Evolutionary conservation across 2,113 vertebrate species (phyloP).

Genomic region (Probosciger aterrimus): DNA sequence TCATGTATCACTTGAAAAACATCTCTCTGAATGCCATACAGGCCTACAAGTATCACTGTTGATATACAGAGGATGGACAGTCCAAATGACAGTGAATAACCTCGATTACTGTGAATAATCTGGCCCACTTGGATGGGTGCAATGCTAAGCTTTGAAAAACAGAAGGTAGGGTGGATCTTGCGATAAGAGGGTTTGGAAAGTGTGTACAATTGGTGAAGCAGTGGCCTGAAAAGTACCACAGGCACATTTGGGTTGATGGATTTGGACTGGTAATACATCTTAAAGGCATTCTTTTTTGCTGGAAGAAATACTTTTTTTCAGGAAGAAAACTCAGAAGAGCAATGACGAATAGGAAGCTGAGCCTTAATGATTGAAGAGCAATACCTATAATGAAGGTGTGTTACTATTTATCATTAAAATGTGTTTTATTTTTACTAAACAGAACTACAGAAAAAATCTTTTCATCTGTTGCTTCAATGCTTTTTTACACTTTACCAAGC

Average conservation of each 20-base stretch:
- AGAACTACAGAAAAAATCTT: neutral
- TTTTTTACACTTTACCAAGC: neutral
- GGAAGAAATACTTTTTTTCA: neutral
- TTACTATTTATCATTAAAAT: neutral
- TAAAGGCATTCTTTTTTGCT: neutral
- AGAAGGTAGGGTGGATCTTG: neutral
- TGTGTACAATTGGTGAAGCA: neutral
- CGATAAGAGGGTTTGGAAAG: neutral
- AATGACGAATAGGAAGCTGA: neutral
- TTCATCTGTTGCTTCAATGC: neutral
- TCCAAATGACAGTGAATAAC: neutral
- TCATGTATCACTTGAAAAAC: neutral
- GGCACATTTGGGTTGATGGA: neutral
- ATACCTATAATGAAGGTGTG: neutral
- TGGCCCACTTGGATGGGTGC: neutral
- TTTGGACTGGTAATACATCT: neutral
- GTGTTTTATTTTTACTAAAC: neutral
- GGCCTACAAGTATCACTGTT: neutral
- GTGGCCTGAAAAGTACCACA: neutral
- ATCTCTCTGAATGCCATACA: neutral
- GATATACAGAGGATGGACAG: neutral
- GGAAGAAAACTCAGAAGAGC: neutral
- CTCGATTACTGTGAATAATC: rapidly evolving
- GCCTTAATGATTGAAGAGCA: neutral
- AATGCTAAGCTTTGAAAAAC: neutral